Base-by-base conservation (phyloP, 2,888 invertebrate genomes). In the Pheosia tremula region DNA sequence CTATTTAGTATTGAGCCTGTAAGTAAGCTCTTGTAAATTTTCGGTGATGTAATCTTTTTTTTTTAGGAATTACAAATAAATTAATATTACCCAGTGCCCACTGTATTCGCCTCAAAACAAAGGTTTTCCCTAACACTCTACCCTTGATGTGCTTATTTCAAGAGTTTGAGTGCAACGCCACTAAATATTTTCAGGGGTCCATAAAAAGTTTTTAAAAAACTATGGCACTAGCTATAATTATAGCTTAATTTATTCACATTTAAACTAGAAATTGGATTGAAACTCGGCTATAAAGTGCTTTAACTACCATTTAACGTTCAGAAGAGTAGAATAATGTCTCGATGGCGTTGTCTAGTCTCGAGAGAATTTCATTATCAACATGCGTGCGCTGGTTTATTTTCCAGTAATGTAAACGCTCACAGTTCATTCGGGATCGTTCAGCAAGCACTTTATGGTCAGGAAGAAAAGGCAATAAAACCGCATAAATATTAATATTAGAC, bases 381-480 rank as follows among this genome's bases (percentile, higher is more conserved):
- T 54, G 54, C 38, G 36, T 38, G 62, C 49, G 6, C 61, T 70
- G 67, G 70, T 75, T 69, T 72, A 77, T 74, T 77, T 79, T 74
- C 69, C 62, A 71, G 66, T 77, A 71, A 67, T 72, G 72, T 82
- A 82, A 82, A 79, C 78, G 68, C 62, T 62, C 71, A 64, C 71
- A 63, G 77, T 81, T 77, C 72, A 77, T 82, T 84, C 66, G 67
- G 74, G 74, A 77, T 74, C 74, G 67, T 75, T 77, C 77, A 67
- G 71, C 74, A 75, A 76, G 68, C 66, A 68, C 74, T 87, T 89
- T 86, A 89, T 78, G 79, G 74, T 79, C 83, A 81, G 84, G 84
- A 88, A 85, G 83, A 82, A 81, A 85, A 81, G 74, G 80, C 77
- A 73, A 84, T 89, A 83, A 89, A 88, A 83, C 73, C 74, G 68